phyloP scores from a whole-genome alignment of 2,113 vertebrate species.

The Zosterops japonicus region DNA sequence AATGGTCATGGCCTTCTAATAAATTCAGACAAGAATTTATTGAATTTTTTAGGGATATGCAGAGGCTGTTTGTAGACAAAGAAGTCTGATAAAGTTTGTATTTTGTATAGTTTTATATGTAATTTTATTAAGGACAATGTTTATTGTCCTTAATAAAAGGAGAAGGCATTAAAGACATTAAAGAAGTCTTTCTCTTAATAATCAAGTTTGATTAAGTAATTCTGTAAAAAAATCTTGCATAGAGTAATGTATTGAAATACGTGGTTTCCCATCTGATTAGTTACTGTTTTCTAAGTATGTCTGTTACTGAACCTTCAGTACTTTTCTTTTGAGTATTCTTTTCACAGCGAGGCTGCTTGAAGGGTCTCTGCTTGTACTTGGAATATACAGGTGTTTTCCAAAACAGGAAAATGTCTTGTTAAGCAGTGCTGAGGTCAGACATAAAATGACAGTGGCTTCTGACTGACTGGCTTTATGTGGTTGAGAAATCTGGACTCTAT shows the following conservation, averaged over 20 bases:
- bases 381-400: neutral
- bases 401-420: slow-evolving; percentile 17
- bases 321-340: neutral
- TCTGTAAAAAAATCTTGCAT: neutral
- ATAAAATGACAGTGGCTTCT: neutral
- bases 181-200: neutral
- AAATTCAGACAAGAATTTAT: neutral
- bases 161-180: neutral
- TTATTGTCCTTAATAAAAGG: neutral
- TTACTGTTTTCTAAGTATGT: neutral
- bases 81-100: neutral
- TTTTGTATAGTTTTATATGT: neutral
- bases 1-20: neutral
- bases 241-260: neutral
- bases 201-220: neutral
- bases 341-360: neutral
- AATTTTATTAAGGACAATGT: neutral
- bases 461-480: neutral
- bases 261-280: neutral
- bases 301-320: neutral
- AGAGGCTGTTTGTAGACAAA: neutral
- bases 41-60: neutral
- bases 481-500: neutral
- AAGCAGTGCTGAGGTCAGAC: neutral
- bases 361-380: neutral